Evolutionary conservation across 1,140 invertebrate species (phyloP).

Genomic region (Pachyrhynchus sulphureomaculatus): DNA sequence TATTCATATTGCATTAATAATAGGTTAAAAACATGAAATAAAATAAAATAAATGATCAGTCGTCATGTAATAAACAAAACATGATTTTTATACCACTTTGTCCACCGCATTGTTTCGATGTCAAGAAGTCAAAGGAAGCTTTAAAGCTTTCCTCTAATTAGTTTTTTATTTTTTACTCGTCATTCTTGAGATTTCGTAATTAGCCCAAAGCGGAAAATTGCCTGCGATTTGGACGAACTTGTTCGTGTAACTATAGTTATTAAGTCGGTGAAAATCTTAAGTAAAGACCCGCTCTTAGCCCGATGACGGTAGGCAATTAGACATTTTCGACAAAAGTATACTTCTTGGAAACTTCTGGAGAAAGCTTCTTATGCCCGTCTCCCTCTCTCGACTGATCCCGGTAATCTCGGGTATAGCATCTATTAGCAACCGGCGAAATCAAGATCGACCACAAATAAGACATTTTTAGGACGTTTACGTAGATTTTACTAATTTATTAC

Average conservation of each 20-base stretch:
- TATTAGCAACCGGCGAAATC: constrained; percentile 25
- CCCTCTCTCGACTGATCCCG: constrained; percentile 17
- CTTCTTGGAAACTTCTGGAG: constrained; percentile 23
- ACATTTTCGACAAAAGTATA: constrained; percentile 33
- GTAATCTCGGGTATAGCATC: constrained; percentile 31
- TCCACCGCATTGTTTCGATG: no score
- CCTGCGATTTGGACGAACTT: constrained; percentile 24
- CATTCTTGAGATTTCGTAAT: constrained; percentile 29
- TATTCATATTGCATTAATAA: no score
- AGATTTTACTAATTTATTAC: constrained; percentile 22
- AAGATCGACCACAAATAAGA: constrained; percentile 24
- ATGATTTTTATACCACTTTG: no score
- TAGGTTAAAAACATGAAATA: no score
- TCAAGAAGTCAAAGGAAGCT: no score
- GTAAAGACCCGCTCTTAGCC: constrained; percentile 23
- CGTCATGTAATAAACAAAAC: no score
- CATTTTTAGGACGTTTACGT: constrained; percentile 20
- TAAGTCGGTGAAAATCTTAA: constrained; percentile 32
- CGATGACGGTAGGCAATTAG: constrained; percentile 31
- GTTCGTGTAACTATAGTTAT: constrained; percentile 34
- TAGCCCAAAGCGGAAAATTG: constrained; percentile 22
- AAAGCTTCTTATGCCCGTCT: constrained; percentile 25
- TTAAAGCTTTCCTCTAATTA: constrained; percentile 22
- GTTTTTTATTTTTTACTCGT: constrained; percentile 19
- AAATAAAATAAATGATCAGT: no score